Evolutionary conservation across 2,888 invertebrate genomes (phyloP), one percentile per base, ranked within the genome.

Genomic region (Sesia apiformis): DNA sequence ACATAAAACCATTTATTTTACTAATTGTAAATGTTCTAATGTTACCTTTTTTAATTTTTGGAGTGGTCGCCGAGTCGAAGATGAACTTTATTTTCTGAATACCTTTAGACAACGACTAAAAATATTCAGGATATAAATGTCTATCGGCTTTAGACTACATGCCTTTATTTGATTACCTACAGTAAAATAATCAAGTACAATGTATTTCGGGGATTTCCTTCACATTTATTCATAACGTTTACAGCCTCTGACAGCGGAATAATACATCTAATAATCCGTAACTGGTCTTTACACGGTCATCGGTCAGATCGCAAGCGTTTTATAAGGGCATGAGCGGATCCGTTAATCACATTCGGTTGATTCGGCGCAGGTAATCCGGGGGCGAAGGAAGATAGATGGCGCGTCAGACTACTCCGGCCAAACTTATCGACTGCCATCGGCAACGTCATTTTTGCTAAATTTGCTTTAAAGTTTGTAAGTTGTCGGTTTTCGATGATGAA

Each of bases 281-380:
- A 52, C 52, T 39, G 53, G 53, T 53, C 43, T 39, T 42, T 52
- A 42, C 52, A 49, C 52, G 53, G 55, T 51, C 57, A 23, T 40
- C 52, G 53, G 55, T 56, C 52, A 53, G 46, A 38, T 49, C 51
- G 55, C 53, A 55, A 58, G 53, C 58, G 49, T 56, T 58, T 59
- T 59, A 60, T 60, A 58, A 60, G 55, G 53, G 58, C 55, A 58
- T 55, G 58, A 57, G 54, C 54, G 53, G 56, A 38, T 53, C 56
- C 56, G 56, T 55, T 60, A 56, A 60, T 58, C 58, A 58, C 57
- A 54, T 53, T 55, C 54, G 56, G 58, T 54, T 56, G 53, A 60
- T 60, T 57, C 56, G 57, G 56, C 56, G 53, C 59, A 58, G 56
- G 56, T 58, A 57, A 59, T 57, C 59, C 54, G 53, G 55, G 49